Conservation (phyloP, 2,888 invertebrate genomes). For the Bedellia somnulentella region DNA sequence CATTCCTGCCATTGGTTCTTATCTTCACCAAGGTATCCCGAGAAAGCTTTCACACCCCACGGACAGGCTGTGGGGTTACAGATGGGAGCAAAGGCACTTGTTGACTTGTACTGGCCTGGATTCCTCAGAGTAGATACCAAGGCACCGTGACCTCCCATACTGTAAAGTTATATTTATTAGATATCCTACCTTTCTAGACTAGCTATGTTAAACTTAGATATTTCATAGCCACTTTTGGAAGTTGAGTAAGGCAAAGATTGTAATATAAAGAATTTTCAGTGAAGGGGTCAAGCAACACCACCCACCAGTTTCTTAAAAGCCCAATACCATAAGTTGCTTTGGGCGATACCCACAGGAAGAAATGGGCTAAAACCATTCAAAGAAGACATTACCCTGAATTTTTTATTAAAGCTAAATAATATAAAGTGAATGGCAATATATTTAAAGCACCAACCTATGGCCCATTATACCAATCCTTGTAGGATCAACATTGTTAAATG, state of each 20-base stretch:
- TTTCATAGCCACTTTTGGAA: too few species aligned
- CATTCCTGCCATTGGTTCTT: constrained; percentile 77
- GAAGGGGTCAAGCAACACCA: too few species aligned
- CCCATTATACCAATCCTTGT: constrained; percentile 77
- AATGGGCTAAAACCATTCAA: too few species aligned
- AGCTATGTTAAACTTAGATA: constrained; percentile 2
- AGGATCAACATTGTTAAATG: constrained; percentile 64
- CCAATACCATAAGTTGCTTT: too few species aligned
- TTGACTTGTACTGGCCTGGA: constrained; percentile 83
- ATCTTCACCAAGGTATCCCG: constrained; percentile 75
- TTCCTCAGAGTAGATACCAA: constrained; percentile 87
- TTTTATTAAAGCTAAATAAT: too few species aligned
- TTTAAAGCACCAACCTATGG: constrained; percentile 67
- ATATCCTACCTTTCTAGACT: constrained; percentile 1
- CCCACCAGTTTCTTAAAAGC: too few species aligned
- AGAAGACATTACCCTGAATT: too few species aligned
- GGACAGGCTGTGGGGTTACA: constrained; percentile 81
- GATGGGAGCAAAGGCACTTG: constrained; percentile 95
- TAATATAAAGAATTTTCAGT: too few species aligned
- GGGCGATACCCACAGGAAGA: too few species aligned
- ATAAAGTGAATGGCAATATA: too few species aligned
- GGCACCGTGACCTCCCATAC: constrained; percentile 99
- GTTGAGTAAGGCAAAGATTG: too few species aligned
- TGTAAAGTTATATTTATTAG: constrained; percentile 48
- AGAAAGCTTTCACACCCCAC: constrained; percentile 88